Base-by-base conservation (phyloP, 2,888 invertebrate genomes). In the Chrysina gloriosa region DNA sequence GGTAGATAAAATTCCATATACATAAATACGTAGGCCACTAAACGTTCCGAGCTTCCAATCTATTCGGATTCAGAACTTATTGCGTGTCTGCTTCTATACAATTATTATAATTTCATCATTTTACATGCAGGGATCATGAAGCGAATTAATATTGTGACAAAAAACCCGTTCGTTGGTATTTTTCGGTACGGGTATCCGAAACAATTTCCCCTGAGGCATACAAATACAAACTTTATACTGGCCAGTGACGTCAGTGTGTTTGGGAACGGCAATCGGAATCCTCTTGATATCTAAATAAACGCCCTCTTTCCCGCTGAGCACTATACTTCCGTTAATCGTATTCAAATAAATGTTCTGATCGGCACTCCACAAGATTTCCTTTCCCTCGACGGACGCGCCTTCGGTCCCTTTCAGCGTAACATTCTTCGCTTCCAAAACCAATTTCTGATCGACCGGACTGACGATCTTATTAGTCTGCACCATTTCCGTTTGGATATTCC, bases 191-290 rank as follows among this genome's bases (percentile, higher is more conserved):
- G 92, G 90, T 2, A 96, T 88, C 69, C 91, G 86, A 78, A 95
- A 96, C 58, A 96, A 80, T 75, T 92, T 92, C 0, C 95, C 96
- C 71, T 92, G 90, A 0, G 95, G 95, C 93, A 95, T 94, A 77
- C 96, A 96, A 0, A 95, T 91, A 75, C 96, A 96, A 0, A 96
- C 87, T 80, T 96, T 95, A 76, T 90, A 96, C 79, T 95, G 94
- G 0, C 89, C 82, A 67, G 83, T 81, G 3, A 80, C 65, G 31
- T 77, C 80, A 9, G 77, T 79, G 67, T 77, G 79, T 21, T 80
- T 78, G 16, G 86, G 83, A 2, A 85, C 84, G 5, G 89, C 91
- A 50, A 91, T 87, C 0, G 94, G 93, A 11, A 94, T 84, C 71
- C 88, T 89, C 45, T 90, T 87, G 0, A 91, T 87, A 76, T 94